Base-by-base conservation (phyloP, 1,140 invertebrate species). In the Drosophila seguyi region DNA sequence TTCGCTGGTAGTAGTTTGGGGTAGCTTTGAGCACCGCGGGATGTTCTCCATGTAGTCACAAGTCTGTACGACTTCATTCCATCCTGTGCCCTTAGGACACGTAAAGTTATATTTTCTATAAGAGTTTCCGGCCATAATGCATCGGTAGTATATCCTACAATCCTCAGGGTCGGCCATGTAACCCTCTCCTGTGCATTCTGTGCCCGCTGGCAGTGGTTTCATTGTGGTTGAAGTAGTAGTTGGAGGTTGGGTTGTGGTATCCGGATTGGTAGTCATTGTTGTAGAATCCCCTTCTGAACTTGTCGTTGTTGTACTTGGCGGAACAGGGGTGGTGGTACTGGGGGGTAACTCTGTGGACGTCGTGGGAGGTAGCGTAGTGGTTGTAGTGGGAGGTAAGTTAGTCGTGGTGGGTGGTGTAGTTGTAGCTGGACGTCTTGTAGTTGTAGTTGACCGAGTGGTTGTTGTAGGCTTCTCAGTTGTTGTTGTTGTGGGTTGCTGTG, bases 131-230 rank as follows among this genome's bases (percentile, higher is more conserved):
- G 93, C 94, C 75, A 93, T 93, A 69, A 95, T 94, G 87, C 95
- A 96, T 78, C 95, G 93, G 67, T 95, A 95, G 86, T 96, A 96
- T 79, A 94, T 95, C 47, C 93, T 93, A 73, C 95, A 96, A 79
- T 96, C 93, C 41, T 93, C 93, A 42, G 92, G 85, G 74, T 95
- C 93, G 18, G 93, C 93, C 79, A 94, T 93, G 76, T 95, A 95
- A 45, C 95, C 95, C 92, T 94, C 95, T 27, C 92, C 79, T 1
- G 61, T 79, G 75, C 94, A 94, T 22, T 79, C 62, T 20, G 57
- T 75, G 11, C 61, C 68, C 3, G 76, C 50, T 44, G 67, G 61
- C 3, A 80, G 41, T 4, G 75, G 75, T 22, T 78, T 79, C 44
- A 61, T 63, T 20, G 75, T 87, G 3, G 84, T 85, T 22, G 50